Evolutionary conservation across 2,113 vertebrate genomes (phyloP).

Genomic region (Protobothrops flavoviridis): DNA sequence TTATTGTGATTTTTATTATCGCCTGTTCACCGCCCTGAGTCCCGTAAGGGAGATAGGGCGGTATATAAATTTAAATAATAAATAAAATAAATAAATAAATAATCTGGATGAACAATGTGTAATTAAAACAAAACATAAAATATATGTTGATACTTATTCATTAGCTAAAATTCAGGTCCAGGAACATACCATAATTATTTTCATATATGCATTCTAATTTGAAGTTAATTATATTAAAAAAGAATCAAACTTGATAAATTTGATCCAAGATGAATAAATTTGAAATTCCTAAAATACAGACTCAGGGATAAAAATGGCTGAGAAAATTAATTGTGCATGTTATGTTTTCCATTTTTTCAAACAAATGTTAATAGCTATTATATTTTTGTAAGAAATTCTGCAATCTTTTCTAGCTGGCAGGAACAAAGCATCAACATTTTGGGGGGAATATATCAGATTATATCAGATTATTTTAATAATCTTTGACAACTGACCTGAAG

Average conservation of each 20-base stretch:
- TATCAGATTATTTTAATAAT: background rate
- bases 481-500: background rate
- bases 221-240: fast-evolving
- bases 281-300: background rate
- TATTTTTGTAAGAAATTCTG: background rate
- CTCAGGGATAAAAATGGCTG: background rate
- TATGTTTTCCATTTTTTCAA: background rate
- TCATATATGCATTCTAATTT: background rate
- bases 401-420: background rate
- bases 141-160: background rate
- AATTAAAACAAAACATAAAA: background rate
- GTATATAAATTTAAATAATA: no score
- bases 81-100: no score
- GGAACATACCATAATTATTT: background rate
- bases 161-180: background rate
- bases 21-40: no score
- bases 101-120: background rate
- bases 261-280: background rate
- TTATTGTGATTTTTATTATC: no score
- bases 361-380: background rate
- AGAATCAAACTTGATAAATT: background rate
- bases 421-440: background rate
- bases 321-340: background rate
- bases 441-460: background rate
- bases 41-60: no score